Base-by-base conservation (phyloP, 2,888 invertebrate genomes). In the Lithodes maja region DNA sequence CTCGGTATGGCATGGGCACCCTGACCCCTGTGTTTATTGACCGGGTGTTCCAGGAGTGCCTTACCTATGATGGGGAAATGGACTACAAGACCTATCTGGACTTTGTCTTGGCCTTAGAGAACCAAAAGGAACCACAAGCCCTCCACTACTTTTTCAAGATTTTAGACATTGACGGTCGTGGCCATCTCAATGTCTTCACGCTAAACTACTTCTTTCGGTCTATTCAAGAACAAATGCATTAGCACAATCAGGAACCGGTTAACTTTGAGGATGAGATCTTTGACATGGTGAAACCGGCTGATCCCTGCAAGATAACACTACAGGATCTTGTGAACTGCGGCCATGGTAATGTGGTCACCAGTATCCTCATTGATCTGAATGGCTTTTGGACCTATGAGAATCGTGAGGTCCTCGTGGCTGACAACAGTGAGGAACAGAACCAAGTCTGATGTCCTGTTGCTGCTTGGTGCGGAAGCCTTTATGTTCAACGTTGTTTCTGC, bases 311-410 rank as follows among this genome's bases (percentile, higher is more conserved):
- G 93, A 98, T 99, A 92, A 98, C 98, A 0, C 94, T 98, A 2
- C 96, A 96, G 92, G 99, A 99, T 94, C 95, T 99, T 85, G 95
- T 98, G 81, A 95, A 95, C 88, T 96, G 96, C 94, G 98, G 98
- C 0, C 98, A 98, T 94, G 99, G 98, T 0, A 98, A 98, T 93
- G 98, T 98, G 0, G 97, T 99, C 90, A 96, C 98, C 71, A 98
- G 97, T 93, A 98, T 99, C 93, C 95, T 99, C 89, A 96, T 98
- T 92, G 99, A 99, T 94, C 96, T 98, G 93, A 98, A 99, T 94
- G 98, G 98, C 83, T 99, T 99, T 95, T 98, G 98, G 98, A 97
- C 97, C 0, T 98, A 99, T 93, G 99, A 99, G 95, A 98, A 98
- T 94, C 95, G 99, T 92, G 99, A 99, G 93, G 93, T 94, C 89